A percentile compares a stretch with the other conserved stretches of the same genome.
These are phyloP conservation scores for Lasioglossum leucozonium DNA, from an alignment of 2,888 invertebrate species.

Conservation along the genomic window DNA sequence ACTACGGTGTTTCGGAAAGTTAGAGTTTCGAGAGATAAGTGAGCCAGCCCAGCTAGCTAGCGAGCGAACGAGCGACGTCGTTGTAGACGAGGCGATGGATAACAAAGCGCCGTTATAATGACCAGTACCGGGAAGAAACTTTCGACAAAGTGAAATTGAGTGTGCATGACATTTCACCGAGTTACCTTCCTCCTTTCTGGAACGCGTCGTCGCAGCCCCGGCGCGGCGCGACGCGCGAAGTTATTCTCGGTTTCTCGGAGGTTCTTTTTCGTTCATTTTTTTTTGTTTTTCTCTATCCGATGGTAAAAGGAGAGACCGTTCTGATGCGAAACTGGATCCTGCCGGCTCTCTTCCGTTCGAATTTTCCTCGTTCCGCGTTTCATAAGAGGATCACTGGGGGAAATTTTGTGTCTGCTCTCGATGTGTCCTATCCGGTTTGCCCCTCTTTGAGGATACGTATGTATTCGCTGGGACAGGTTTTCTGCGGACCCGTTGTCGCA, in stretches of 20 bases:
- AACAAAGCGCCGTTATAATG: conserved; percentile 66
- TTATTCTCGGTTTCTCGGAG: background rate
- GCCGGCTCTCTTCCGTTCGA: conserved; percentile 19
- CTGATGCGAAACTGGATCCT: conserved; percentile 7
- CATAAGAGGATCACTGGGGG: conserved; percentile 12
- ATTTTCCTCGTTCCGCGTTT: conserved; percentile 23
- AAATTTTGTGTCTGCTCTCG: conserved; percentile 5
- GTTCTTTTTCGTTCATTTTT: background rate
- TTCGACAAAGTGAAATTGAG: conserved; percentile 63
- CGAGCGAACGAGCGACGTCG: conserved; percentile 9
- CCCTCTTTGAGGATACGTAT: background rate
- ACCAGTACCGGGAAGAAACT: conserved; percentile 59
- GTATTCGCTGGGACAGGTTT: background rate
- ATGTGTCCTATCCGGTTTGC: conserved; percentile 23
- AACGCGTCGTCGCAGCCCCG: conserved; percentile 15
- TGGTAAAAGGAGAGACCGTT: background rate
- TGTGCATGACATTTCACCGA: conserved; percentile 54
- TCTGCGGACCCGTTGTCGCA: conserved; percentile 24
- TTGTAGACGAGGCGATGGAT: conserved; percentile 47
- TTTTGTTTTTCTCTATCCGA: background rate
- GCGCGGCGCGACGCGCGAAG: background rate
- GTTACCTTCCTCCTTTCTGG: conserved; percentile 29
- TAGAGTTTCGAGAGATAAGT: background rate
- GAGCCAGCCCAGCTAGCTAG: background rate
- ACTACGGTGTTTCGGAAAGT: conserved; percentile 17